These are phyloP conservation scores for Callopanchax toddi DNA, from an alignment of 2,113 vertebrate genomes.

Conservation along the genomic window DNA sequence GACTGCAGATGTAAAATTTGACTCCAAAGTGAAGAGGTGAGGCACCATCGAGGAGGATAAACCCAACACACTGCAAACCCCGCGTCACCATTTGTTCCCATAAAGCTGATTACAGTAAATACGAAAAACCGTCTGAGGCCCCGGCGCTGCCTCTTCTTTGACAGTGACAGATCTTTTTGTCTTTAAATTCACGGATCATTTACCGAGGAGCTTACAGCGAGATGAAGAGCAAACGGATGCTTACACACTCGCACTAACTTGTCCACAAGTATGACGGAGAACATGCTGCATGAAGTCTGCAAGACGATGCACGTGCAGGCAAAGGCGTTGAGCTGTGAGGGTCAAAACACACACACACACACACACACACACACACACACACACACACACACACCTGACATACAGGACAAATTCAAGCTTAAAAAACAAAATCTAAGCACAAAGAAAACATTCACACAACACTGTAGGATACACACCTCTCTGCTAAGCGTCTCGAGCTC, in stretches of 20 bases:
- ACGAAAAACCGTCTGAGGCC: conserved; percentile 5
- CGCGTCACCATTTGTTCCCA: conserved; percentile 2
- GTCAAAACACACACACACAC: too few relatives aligned
- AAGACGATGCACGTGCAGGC: neutral
- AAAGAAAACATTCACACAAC: neutral
- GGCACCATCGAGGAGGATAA: conserved; percentile 22
- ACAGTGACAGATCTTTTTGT: conserved; percentile 26
- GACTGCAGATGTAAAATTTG: conserved; percentile 19
- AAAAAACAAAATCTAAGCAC: conserved; percentile 3
- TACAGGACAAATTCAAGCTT: neutral
- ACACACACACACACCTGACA: neutral
- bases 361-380: too few relatives aligned
- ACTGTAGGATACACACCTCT: too few relatives aligned
- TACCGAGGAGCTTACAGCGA: conserved; percentile 22
- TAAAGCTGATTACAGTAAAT: conserved; percentile 20
- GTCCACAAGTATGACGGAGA: neutral
- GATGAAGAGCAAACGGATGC: conserved; percentile 30
- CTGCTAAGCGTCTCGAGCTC: too few relatives aligned
- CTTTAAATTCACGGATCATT: conserved; percentile 41
- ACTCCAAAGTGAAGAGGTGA: conserved; percentile 18
- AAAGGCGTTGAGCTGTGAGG: neutral
- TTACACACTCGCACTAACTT: neutral
- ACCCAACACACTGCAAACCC: conserved; percentile 13
- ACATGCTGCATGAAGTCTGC: neutral
- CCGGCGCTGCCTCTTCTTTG: neutral